Evolutionary conservation across 2,797 vertebrate genomes (phyloP).

Genomic region (Momotus momota): DNA sequence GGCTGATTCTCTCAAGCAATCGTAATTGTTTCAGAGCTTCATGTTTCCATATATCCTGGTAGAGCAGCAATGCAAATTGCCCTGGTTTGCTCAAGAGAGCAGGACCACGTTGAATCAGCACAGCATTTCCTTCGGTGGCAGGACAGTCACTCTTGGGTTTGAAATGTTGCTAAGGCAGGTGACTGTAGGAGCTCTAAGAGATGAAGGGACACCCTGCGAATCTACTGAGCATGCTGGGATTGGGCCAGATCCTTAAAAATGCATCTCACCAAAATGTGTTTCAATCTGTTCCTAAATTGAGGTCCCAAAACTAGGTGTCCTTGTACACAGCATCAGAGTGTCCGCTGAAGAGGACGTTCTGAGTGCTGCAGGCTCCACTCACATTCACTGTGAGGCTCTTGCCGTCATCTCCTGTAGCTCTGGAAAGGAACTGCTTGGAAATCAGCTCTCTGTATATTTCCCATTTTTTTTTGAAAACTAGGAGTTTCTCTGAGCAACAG

Average conservation of each 20-base stretch:
- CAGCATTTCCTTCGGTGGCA: not conserved
- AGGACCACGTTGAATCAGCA: not conserved
- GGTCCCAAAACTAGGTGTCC: not conserved
- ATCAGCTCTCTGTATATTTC: not conserved
- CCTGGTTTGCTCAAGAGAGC: not conserved
- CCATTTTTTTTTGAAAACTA: not conserved
- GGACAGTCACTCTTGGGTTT: not conserved
- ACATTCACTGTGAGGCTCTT: not conserved
- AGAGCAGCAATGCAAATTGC: not conserved
- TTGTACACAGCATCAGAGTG: not conserved
- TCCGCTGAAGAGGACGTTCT: not conserved
- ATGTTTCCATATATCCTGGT: not conserved
- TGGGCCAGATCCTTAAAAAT: not conserved
- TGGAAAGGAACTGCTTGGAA: not conserved
- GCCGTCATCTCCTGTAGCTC: not conserved
- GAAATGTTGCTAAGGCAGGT: not conserved
- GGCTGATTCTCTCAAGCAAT: not conserved
- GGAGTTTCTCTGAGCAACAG: not conserved
- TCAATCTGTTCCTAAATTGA: not conserved
- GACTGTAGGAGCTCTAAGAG: not conserved
- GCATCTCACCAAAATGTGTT: not conserved
- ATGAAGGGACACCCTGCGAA: not conserved
- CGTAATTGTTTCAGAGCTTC: not conserved
- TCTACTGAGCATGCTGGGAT: not conserved
- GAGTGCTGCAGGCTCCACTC: not conserved